Conservation (phyloP, 2,888 invertebrate species). For the Drosophila mettleri region DNA sequence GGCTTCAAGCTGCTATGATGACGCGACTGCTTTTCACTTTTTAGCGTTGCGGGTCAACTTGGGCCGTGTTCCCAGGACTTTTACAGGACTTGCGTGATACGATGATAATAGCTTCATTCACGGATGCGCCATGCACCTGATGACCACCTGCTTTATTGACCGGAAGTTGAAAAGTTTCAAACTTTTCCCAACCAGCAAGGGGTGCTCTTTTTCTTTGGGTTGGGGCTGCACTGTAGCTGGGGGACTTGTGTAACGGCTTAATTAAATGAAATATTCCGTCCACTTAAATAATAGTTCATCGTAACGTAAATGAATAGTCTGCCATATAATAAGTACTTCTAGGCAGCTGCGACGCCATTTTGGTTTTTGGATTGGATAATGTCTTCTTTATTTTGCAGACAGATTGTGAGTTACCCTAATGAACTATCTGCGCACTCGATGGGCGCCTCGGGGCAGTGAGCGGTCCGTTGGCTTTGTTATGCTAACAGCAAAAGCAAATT, state of each 20-base stretch:
- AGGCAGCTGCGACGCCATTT: slow-evolving; percentile 58
- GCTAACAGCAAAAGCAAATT: slow-evolving; percentile 41
- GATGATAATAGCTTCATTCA: slow-evolving; percentile 72
- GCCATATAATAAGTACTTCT: slow-evolving; percentile 19
- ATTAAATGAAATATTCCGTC: slow-evolving; percentile 56
- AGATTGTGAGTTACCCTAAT: slow-evolving; percentile 47
- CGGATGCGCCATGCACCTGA: slow-evolving; percentile 77
- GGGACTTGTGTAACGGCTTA: slow-evolving; percentile 65
- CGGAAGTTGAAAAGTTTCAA: slow-evolving; percentile 82
- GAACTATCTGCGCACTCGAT: slow-evolving; percentile 58
- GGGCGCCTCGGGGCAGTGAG: slow-evolving; percentile 44
- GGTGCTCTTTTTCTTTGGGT: slow-evolving; percentile 12
- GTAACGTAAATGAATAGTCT: slow-evolving; percentile 17
- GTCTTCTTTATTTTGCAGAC: slow-evolving; percentile 4
- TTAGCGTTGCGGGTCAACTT: slow-evolving; percentile 57
- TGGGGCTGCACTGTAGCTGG: slow-evolving; percentile 18
- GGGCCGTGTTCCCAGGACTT: slow-evolving; percentile 61
- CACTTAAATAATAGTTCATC: slow-evolving; percentile 46
- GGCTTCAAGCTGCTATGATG: slow-evolving; percentile 40
- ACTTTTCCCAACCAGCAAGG: slow-evolving; percentile 58
- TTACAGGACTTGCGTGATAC: slow-evolving; percentile 61
- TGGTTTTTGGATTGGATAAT: slow-evolving; percentile 14
- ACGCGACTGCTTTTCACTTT: slow-evolving; percentile 76
- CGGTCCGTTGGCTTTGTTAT: slow-evolving; percentile 62
- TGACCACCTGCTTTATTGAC: slow-evolving; percentile 79